Base-by-base conservation (phyloP, 2,797 vertebrate genomes). In the Nothura maculosa region DNA sequence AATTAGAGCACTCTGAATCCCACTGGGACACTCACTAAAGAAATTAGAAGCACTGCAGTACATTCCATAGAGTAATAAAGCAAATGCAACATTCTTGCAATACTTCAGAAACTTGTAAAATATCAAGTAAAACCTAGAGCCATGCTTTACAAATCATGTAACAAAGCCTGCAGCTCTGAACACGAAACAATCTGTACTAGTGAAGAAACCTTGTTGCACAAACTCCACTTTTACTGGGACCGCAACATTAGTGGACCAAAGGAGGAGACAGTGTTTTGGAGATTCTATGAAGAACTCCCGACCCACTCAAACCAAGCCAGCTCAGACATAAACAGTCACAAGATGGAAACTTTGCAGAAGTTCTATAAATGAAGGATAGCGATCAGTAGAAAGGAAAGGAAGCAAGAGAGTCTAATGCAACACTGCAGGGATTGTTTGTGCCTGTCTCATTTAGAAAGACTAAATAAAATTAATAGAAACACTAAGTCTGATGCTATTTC, bases 321-420 rank as follows among this genome's bases (percentile, higher is more conserved):
- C 69, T 55, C 70, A 69, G 50, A 91, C 55, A 69, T 20, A 76
- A 79, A 52, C 27, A 90, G 45, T 12, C 55, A 69, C 42, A 55
- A 68, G 77, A 79, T 22, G 67, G 78, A 84, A 81, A 94, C 52
- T 2, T 87, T 63, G 75, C 81, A 86, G 52, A 18, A 73, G 38
- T 17, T 86, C 43, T 66, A 6, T 47, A 91, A 91, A 94, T 34
- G 72, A 79, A 81, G 63, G 63, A 42, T 66, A 79, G 60, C 0
- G 4, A 88, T 69, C 63, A 64, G 32, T 66, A 89, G 54, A 25
- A 22, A 94, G 47, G 52, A 45, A 57, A 86, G 62, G 54, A 82
- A 24, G 15, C 66, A 72, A 81, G 30, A 72, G 16, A 54, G 38
- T 22, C 68, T 60, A 63, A 81, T 3, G 11, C 50, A 69, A 52